Evolutionary conservation across 2,113 vertebrate species (phyloP).

Genomic region (Aspiorhynchus laticeps): DNA sequence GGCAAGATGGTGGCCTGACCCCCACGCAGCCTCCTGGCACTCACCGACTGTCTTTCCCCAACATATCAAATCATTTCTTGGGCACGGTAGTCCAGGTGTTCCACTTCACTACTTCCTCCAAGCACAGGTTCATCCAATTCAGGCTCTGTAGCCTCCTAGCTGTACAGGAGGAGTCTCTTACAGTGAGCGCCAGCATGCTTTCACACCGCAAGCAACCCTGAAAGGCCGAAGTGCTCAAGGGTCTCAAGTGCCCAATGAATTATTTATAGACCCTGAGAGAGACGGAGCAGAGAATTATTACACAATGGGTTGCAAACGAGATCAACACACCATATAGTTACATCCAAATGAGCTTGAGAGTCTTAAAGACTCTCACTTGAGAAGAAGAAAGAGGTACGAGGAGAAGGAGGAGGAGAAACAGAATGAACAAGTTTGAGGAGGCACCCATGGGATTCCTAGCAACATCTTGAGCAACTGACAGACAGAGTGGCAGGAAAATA

Average conservation of each 20-base stretch:
- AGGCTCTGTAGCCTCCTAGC: neutral
- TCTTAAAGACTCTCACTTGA: conserved; percentile 51
- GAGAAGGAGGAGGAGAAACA: conserved; percentile 24
- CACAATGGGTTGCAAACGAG: conserved; percentile 44
- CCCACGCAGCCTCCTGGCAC: conserved; percentile 53
- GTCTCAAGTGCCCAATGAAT: conserved; percentile 76
- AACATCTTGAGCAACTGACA: conserved; percentile 25
- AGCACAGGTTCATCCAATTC: neutral
- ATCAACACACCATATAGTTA: conserved; percentile 32
- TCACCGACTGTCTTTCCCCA: conserved; percentile 50
- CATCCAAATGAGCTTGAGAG: conserved; percentile 45
- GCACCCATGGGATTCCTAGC: conserved; percentile 31
- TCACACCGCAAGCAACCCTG: conserved; percentile 59
- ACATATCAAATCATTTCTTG: conserved; percentile 32
- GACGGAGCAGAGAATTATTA: conserved; percentile 39
- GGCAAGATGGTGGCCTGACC: conserved; percentile 72
- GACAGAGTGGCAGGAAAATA: conserved; percentile 27
- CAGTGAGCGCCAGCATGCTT: conserved; percentile 43
- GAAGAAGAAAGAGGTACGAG: conserved; percentile 8
- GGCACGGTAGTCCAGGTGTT: conserved; percentile 43
- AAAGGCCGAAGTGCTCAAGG: conserved; percentile 68
- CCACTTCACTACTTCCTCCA: conserved; percentile 4
- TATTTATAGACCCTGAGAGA: conserved; percentile 69
- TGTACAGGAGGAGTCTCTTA: neutral
- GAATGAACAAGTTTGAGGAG: conserved; percentile 31